Evolutionary conservation across 2,113 vertebrate genomes (phyloP).

Genomic region (Nesoenas mayeri): DNA sequence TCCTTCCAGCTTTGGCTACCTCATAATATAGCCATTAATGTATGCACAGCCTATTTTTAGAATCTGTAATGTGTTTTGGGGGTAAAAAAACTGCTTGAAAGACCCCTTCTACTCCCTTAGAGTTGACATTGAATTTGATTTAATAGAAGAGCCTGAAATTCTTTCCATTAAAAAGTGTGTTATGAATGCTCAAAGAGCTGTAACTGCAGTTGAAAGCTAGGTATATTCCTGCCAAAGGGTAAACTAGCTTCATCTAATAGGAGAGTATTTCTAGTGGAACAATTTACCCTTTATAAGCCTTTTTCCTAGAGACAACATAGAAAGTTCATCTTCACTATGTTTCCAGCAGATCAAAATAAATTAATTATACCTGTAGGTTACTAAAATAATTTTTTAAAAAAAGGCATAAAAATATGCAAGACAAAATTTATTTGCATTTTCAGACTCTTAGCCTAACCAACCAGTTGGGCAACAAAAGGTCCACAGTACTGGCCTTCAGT

Average conservation of each 20-base stretch:
- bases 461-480: background rate
- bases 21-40: conserved; percentile 32
- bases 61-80: conserved; percentile 8
- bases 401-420: background rate
- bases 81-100: conserved; percentile 22
- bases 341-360: conserved; percentile 29
- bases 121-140: conserved; percentile 37
- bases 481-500: background rate
- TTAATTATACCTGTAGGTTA: background rate
- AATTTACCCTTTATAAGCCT: conserved; percentile 33
- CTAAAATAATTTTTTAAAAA: background rate
- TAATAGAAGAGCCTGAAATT: conserved; percentile 58
- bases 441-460: background rate
- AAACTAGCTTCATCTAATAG: conserved; percentile 16
- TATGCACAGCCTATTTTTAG: conserved; percentile 49
- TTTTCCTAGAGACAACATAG: background rate
- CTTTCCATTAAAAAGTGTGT: conserved; percentile 61
- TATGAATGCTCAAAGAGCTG: conserved; percentile 65
- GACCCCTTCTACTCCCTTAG: background rate
- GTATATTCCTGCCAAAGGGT: conserved; percentile 34
- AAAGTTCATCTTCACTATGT: background rate
- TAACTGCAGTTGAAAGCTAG: conserved; percentile 29
- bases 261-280: background rate
- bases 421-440: background rate
- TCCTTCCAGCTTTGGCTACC: background rate